Conservation (phyloP, 2,797 vertebrate genomes). For the Takifugu rubripes region DNA sequence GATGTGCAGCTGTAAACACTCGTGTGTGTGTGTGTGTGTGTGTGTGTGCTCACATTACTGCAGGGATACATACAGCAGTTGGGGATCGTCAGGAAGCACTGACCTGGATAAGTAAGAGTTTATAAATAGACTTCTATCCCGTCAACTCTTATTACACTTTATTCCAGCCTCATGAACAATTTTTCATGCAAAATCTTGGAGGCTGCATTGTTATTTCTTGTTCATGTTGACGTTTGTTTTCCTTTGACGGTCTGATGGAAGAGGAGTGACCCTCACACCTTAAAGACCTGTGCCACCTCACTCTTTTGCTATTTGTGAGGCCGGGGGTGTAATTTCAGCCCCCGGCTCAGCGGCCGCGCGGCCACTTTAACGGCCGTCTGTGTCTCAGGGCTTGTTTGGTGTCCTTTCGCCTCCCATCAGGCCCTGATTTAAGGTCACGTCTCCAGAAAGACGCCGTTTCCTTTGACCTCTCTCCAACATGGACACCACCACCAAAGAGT, state of each 20-base stretch:
- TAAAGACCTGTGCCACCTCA: neutral
- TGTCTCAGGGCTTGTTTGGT: constrained; percentile 40
- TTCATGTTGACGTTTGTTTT: constrained; percentile 9
- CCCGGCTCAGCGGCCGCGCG: constrained; percentile 15
- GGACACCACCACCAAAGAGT: neutral
- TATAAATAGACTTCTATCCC: constrained; percentile 74
- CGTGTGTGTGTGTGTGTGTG: constrained; percentile 23
- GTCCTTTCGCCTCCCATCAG: constrained; percentile 33
- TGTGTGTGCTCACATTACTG: constrained; percentile 46
- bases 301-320: constrained; percentile 60
- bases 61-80: constrained; percentile 30
- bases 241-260: constrained; percentile 8
- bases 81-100: constrained; percentile 67
- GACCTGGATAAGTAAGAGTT: constrained; percentile 71
- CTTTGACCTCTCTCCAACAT: constrained; percentile 3
- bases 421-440: constrained; percentile 19
- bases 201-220: no score
- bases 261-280: no score
- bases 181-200: constrained; percentile 15
- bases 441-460: constrained; percentile 25
- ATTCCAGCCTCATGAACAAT: constrained; percentile 53
- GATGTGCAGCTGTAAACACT: constrained; percentile 22
- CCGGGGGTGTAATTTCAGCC: constrained; percentile 69
- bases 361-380: constrained; percentile 32
- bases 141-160: constrained; percentile 51